phyloP scores from a whole-genome alignment of 1,140 invertebrate genomes.

The Mycetomoellerius zeteki region DNA sequence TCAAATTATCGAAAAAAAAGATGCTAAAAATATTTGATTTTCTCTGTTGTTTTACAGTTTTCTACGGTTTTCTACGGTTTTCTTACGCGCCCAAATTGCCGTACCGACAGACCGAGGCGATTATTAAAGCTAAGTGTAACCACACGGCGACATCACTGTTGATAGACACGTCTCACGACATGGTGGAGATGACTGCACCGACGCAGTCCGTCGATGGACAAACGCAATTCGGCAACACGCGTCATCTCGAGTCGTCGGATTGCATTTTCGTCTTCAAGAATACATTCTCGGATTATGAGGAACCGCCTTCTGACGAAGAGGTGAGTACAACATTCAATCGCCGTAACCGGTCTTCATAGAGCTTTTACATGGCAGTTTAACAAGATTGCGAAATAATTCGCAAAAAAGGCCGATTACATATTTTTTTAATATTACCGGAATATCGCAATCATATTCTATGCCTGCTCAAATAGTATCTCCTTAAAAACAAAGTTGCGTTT shows the following conservation, averaged over 20 bases:
- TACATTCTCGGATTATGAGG: conserved; percentile 84
- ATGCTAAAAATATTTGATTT: neutral
- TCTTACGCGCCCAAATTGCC: neutral
- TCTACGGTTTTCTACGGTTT: neutral
- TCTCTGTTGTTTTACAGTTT: conserved; percentile 10
- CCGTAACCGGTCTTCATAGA: neutral
- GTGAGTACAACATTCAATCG: conserved; percentile 71
- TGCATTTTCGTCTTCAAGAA: conserved; percentile 86
- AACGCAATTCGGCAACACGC: conserved; percentile 85
- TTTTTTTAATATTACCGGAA: neutral
- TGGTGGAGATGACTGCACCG: conserved; percentile 80
- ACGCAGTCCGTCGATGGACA: conserved; percentile 77
- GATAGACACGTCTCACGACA: conserved; percentile 55
- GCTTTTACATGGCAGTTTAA: too few relatives aligned
- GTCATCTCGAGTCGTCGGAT: conserved; percentile 82
- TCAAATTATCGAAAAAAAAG: neutral
- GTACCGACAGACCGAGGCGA: neutral
- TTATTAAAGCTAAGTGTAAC: neutral
- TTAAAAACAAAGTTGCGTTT: neutral
- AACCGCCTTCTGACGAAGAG: conserved; percentile 83
- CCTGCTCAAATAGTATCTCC: neutral
- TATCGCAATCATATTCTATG: neutral
- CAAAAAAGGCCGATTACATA: neutral
- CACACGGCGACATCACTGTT: neutral
- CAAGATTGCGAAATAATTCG: neutral